A percentile compares a stretch with the other conserved stretches of the same genome.
phyloP scores from a whole-genome alignment of 2,888 invertebrate genomes.

The Ptilodon capucinus region DNA sequence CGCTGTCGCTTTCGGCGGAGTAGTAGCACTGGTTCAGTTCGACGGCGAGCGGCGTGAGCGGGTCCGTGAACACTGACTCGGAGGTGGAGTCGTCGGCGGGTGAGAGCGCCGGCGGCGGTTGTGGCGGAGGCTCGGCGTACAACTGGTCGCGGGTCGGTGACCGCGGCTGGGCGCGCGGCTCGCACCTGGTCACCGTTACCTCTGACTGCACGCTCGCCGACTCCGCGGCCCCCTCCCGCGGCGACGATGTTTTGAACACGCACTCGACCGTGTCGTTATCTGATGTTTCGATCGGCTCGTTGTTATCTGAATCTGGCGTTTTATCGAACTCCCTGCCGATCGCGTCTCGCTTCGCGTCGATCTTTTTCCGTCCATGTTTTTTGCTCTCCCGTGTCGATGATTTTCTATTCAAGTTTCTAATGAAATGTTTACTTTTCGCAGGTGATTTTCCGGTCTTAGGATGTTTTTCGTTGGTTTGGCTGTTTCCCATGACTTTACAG shows the following conservation, averaged over 20 bases:
- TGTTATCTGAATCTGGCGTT: constrained; percentile 77
- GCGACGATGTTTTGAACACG: constrained; percentile 60
- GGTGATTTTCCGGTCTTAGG: constrained; percentile 80
- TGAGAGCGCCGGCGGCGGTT: constrained; percentile 46
- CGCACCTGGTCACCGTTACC: constrained; percentile 76
- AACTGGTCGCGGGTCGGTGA: constrained; percentile 74
- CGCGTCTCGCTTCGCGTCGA: constrained; percentile 60
- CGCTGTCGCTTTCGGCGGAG: constrained; percentile 83
- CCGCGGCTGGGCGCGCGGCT: constrained; percentile 54
- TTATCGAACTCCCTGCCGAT: constrained; percentile 69
- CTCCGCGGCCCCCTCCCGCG: constrained; percentile 55
- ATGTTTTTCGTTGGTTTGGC: constrained; percentile 77
- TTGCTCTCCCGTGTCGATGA: constrained; percentile 68
- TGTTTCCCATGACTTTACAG: constrained; percentile 75
- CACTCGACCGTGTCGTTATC: constrained; percentile 78
- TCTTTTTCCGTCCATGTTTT: constrained; percentile 71
- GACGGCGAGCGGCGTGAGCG: constrained; percentile 84
- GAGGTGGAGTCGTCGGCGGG: constrained; percentile 85
- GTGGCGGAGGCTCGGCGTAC: constrained; percentile 40
- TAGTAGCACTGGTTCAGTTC: constrained; percentile 85
- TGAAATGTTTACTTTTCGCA: constrained; percentile 81
- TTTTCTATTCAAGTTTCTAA: constrained; percentile 75
- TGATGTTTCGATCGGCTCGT: constrained; percentile 68
- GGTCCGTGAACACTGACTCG: constrained; percentile 90
- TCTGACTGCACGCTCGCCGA: constrained; percentile 64